phyloP scores from a whole-genome alignment of 2,888 invertebrate genomes.

The Orthonychiurus folsomi region DNA sequence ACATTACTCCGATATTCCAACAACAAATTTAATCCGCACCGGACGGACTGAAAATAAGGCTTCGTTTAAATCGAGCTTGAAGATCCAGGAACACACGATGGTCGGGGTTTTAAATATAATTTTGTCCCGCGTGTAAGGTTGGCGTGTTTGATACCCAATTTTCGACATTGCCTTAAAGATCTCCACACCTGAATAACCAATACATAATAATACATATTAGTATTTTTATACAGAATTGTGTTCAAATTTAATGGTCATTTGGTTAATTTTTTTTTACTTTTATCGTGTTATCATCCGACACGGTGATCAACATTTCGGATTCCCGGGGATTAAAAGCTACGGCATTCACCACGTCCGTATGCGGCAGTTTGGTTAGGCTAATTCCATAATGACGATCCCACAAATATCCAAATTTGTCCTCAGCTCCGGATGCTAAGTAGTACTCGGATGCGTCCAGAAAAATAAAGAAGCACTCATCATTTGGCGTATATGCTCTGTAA shows the following conservation, averaged over 20 bases:
- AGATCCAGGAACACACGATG: neutral
- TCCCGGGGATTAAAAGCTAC: constrained; percentile 75
- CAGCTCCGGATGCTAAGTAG: constrained; percentile 77
- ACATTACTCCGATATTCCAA: too few relatives aligned
- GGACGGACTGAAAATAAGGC: too few relatives aligned
- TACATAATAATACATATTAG: too few relatives aligned
- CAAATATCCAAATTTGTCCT: constrained; percentile 66
- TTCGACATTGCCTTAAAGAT: constrained; percentile 23
- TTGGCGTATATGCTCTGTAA: constrained; percentile 74
- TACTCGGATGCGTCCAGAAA: constrained; percentile 72
- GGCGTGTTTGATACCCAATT: constrained; percentile 17
- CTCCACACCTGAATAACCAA: constrained; percentile 24
- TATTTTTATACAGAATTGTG: too few relatives aligned
- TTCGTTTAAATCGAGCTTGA: neutral
- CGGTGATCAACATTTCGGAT: constrained; percentile 70
- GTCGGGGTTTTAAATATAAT: constrained; percentile 18
- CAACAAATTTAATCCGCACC: too few relatives aligned
- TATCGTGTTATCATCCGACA: constrained; percentile 69
- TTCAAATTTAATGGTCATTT: too few relatives aligned
- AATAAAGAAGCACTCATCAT: constrained; percentile 77
- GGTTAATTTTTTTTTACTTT: constrained; percentile 51
- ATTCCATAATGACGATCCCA: constrained; percentile 79
- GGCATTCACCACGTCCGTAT: constrained; percentile 70
- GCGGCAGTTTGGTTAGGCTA: constrained; percentile 64
- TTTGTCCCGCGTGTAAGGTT: constrained; percentile 20